Percentiles rank a stretch among this genome's conserved stretches.
Conservation (phyloP, 1,140 invertebrate species). For the Drosophila mojavensis region DNA sequence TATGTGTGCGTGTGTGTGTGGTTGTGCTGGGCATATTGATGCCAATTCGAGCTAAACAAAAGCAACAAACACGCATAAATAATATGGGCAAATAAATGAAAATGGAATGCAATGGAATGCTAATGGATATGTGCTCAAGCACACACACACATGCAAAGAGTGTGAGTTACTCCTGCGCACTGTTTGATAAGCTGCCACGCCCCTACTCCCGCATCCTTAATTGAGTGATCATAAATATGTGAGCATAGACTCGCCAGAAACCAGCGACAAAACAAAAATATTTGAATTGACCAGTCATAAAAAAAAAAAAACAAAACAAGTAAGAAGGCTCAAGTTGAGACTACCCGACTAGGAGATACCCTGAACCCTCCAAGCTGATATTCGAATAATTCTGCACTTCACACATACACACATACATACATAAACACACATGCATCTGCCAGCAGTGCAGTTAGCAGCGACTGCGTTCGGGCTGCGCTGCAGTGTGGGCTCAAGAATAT, state of each 20-base stretch:
- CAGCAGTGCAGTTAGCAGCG: too few species aligned
- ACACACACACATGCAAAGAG: constrained; percentile 18
- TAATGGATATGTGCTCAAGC: constrained; percentile 33
- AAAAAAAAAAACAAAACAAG: too few species aligned
- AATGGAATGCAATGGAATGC: constrained; percentile 49
- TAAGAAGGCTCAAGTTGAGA: too few species aligned
- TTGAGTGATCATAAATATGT: constrained; percentile 78
- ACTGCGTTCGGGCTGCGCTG: too few species aligned
- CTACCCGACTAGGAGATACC: too few species aligned
- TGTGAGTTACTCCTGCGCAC: too few species aligned
- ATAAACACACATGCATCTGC: too few species aligned
- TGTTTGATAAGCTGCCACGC: constrained; percentile 1
- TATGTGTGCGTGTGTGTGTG: constrained; percentile 1
- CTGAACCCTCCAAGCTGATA: too few species aligned
- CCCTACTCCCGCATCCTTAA: constrained; percentile 22
- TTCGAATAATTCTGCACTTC: too few species aligned
- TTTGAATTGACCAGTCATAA: constrained; percentile 5
- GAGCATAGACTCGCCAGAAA: constrained; percentile 35
- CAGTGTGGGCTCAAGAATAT: too few species aligned
- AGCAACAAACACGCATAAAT: constrained; percentile 54
- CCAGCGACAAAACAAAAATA: background rate
- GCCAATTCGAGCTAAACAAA: constrained; percentile 39
- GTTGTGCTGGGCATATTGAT: constrained; percentile 44
- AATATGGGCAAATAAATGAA: constrained; percentile 58
- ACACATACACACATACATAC: too few species aligned